These are phyloP conservation scores for Sipha flava DNA, from an alignment of 1,140 invertebrate species.

Conservation along the genomic window DNA sequence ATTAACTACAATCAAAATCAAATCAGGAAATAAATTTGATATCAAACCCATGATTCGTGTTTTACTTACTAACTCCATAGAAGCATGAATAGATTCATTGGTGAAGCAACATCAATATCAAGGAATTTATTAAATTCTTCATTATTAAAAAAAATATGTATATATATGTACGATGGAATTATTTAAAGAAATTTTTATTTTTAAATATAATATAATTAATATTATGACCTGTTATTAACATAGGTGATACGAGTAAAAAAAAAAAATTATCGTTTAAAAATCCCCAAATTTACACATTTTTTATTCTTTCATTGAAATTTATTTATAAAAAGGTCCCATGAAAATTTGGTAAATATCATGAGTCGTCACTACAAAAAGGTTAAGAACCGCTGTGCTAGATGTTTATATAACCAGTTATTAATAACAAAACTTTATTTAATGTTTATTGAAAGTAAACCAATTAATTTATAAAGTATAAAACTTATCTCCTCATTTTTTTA, in stretches of 20 bases:
- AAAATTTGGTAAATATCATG: background rate
- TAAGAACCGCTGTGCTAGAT: no score
- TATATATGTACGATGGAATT: no score
- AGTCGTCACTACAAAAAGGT: background rate
- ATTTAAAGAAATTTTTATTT: no score
- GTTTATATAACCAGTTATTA: no score
- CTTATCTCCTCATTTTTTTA: no score
- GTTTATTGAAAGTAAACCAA: no score
- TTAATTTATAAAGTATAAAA: no score
- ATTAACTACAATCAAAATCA: background rate
- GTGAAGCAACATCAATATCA: background rate
- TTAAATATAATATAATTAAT: no score
- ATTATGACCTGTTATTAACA: no score
- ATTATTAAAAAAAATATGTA: background rate
- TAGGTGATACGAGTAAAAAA: no score
- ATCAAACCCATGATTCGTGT: background rate
- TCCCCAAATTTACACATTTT: background rate
- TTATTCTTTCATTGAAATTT: background rate
- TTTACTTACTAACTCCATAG: background rate
- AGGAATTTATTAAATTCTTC: background rate
- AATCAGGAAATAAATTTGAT: background rate
- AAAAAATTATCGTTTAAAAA: background rate
- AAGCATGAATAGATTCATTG: background rate
- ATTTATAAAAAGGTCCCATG: background rate
- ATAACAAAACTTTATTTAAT: no score